Conservation (phyloP, 1,140 invertebrate species). For the Manduca sexta region DNA sequence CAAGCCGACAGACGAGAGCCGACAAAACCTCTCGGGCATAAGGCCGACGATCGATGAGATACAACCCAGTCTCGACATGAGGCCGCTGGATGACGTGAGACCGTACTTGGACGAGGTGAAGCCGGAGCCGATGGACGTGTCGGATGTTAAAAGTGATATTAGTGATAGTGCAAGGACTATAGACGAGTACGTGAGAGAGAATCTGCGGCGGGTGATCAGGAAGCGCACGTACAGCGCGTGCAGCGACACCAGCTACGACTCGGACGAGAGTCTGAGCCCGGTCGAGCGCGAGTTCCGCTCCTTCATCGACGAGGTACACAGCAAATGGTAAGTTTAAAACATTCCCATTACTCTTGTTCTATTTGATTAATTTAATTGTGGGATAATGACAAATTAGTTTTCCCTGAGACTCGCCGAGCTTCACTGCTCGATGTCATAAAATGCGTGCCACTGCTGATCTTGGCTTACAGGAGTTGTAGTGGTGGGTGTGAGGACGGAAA, state of each 20-base stretch:
- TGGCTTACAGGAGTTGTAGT: too few relatives aligned
- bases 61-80: background rate
- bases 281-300: conserved; percentile 57
- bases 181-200: conserved; percentile 37
- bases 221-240: conserved; percentile 45
- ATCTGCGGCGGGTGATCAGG: conserved; percentile 37
- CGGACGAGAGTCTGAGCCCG: conserved; percentile 51
- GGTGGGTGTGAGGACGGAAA: too few relatives aligned
- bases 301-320: conserved; percentile 58
- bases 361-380: too few relatives aligned
- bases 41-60: background rate
- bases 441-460: too few relatives aligned
- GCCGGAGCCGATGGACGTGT: conserved; percentile 25
- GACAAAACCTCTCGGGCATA: background rate
- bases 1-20: conserved; percentile 18
- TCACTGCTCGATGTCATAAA: too few relatives aligned
- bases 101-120: conserved; percentile 38
- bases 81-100: conserved; percentile 32
- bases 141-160: conserved; percentile 40
- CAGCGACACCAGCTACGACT: conserved; percentile 49
- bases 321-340: conserved; percentile 50
- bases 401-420: too few relatives aligned
- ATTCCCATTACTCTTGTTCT: background rate
- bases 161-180: conserved; percentile 56
- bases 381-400: too few relatives aligned